Percentiles rank a stretch among this genome's conserved stretches.
Evolutionary conservation across 2,113 vertebrate species (phyloP).

Genomic region (Bostrychus sinensis): DNA sequence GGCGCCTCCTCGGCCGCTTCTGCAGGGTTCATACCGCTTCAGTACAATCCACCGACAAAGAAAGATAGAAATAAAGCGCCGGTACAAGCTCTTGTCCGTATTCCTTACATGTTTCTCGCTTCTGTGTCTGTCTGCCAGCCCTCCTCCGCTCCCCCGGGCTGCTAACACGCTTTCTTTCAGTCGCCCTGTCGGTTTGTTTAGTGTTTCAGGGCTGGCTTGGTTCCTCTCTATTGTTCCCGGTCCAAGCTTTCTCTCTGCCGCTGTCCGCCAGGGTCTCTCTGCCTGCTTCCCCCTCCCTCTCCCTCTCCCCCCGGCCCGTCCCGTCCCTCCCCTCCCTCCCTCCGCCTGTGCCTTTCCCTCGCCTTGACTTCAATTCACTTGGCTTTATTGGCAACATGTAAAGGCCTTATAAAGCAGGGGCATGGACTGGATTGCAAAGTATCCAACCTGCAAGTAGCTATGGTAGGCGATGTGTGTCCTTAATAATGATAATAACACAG

Average conservation of each 20-base stretch:
- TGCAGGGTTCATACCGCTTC: slow-evolving; percentile 69
- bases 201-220: slow-evolving; percentile 55
- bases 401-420: slow-evolving; percentile 4
- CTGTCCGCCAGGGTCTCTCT: slow-evolving; percentile 67
- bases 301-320: slow-evolving; percentile 12
- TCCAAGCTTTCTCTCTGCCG: slow-evolving; percentile 65
- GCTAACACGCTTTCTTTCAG: slow-evolving; percentile 22
- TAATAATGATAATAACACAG: not conserved
- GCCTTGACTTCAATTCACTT: slow-evolving; percentile 24
- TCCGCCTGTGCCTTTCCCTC: not conserved
- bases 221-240: slow-evolving; percentile 75
- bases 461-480: not conserved
- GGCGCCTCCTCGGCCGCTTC: slow-evolving; percentile 75
- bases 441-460: not conserved
- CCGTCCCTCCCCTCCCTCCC: not conserved
- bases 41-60: slow-evolving; percentile 54
- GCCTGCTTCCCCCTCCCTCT: slow-evolving; percentile 14
- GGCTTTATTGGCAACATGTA: slow-evolving; percentile 28
- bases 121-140: slow-evolving; percentile 24
- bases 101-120: slow-evolving; percentile 56
- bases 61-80: slow-evolving; percentile 15
- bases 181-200: slow-evolving; percentile 47
- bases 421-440: not conserved
- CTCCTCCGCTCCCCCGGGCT: slow-evolving; percentile 15
- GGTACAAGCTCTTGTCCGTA: slow-evolving; percentile 16